phyloP scores from a whole-genome alignment of 2,113 vertebrate species.

The Callorhinus ursinus region DNA sequence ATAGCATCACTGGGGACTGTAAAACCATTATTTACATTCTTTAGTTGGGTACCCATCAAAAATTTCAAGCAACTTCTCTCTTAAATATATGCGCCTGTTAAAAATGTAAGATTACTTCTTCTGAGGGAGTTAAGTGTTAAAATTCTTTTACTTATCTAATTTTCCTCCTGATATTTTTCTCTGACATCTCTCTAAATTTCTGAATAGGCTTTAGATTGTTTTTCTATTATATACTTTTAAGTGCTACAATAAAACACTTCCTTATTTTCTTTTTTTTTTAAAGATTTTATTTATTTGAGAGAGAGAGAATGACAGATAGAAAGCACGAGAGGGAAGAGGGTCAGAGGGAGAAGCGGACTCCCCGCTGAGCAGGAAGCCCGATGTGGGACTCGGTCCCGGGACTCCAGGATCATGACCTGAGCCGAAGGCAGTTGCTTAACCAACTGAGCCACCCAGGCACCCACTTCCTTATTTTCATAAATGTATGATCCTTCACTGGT shows the following conservation, averaged over 20 bases:
- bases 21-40: not conserved
- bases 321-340: too few relatives aligned
- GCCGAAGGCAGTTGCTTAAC: too few relatives aligned
- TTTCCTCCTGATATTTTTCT: conserved; percentile 46
- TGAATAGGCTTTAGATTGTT: conserved; percentile 15
- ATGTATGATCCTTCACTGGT: not conserved
- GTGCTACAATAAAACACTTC: conserved; percentile 38
- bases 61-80: conserved; percentile 31
- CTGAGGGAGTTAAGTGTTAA: conserved; percentile 2
- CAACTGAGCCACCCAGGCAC: too few relatives aligned
- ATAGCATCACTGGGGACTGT: not conserved
- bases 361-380: too few relatives aligned
- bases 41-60: not conserved
- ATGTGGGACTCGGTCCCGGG: too few relatives aligned
- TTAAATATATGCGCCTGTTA: not conserved
- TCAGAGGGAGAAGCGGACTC: too few relatives aligned
- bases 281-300: too few relatives aligned
- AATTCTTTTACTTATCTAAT: conserved; percentile 50
- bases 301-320: too few relatives aligned
- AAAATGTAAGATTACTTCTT: conserved; percentile 43
- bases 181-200: not conserved
- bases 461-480: conserved; percentile 49
- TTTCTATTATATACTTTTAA: not conserved
- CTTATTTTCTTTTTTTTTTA: not conserved
- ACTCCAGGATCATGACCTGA: too few relatives aligned